These are phyloP conservation scores for Tadarida brasiliensis DNA, from an alignment of 2,797 vertebrate species.

Conservation along the genomic window DNA sequence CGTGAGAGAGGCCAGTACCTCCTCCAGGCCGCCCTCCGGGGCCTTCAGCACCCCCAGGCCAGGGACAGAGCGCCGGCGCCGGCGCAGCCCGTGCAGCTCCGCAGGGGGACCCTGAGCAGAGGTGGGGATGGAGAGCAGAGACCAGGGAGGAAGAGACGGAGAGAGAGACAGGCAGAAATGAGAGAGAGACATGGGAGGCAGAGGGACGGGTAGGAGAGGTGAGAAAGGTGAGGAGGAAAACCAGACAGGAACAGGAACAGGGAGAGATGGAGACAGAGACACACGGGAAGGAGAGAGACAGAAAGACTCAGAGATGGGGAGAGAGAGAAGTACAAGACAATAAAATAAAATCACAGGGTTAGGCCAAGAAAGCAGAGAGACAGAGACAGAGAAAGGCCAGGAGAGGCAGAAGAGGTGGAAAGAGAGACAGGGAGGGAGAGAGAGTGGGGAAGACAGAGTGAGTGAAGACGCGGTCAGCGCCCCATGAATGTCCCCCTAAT, in stretches of 20 bases:
- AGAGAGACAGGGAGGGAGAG: not conserved
- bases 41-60: constrained; percentile 80
- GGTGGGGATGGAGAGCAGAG: not conserved
- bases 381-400: not conserved
- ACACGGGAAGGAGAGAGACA: not conserved
- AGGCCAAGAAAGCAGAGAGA: not conserved
- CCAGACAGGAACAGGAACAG: not conserved
- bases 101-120: constrained; percentile 90
- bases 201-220: not conserved
- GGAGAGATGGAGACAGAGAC: not conserved
- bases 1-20: constrained; percentile 93
- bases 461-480: not conserved
- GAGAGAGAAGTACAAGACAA: not conserved
- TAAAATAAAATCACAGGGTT: not conserved
- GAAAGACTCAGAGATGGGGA: not conserved
- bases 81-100: constrained; percentile 87
- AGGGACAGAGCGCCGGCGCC: constrained; percentile 86
- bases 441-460: not conserved
- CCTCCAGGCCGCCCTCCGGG: constrained; percentile 92
- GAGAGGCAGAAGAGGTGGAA: too few relatives aligned
- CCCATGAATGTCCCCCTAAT: too few relatives aligned
- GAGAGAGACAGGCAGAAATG: not conserved
- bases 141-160: not conserved
- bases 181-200: not conserved
- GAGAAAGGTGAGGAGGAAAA: not conserved